phyloP scores from a whole-genome alignment of 2,113 vertebrate genomes.

The Murina feae region DNA sequence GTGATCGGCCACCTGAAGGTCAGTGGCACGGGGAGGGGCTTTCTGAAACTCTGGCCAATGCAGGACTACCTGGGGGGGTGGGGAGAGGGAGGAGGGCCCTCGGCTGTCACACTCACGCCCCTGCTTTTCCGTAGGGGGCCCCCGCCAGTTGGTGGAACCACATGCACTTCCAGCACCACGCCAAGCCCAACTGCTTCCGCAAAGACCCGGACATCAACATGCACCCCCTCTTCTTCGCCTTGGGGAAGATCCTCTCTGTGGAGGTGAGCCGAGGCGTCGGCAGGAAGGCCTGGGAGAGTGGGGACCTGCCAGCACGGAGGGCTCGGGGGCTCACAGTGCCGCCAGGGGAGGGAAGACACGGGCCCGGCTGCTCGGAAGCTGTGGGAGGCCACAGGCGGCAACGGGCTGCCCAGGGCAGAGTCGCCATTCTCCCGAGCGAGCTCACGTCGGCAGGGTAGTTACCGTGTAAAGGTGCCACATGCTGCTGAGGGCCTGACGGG shows the following conservation, averaged over 20 bases:
- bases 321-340: not conserved
- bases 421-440: not conserved
- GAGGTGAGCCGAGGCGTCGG: slow-evolving; percentile 77
- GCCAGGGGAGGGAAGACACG: not conserved
- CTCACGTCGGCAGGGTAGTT: not conserved
- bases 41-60: not conserved
- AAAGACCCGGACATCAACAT: slow-evolving; percentile 88
- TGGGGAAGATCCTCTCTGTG: slow-evolving; percentile 86
- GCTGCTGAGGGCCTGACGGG: not conserved
- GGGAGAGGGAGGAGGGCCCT: rapidly evolving
- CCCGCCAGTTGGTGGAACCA: slow-evolving; percentile 90
- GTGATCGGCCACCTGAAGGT: slow-evolving; percentile 89
- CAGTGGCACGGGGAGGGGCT: not conserved
- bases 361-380: not conserved
- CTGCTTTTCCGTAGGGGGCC: slow-evolving; percentile 77
- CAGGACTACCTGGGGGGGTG: rapidly evolving
- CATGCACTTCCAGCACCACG: slow-evolving; percentile 87
- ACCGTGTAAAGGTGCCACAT: not conserved
- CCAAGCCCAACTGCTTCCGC: slow-evolving; percentile 87
- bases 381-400: not conserved
- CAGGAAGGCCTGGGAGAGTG: not conserved
- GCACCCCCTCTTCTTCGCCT: slow-evolving; percentile 85
- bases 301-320: not conserved
- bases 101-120: not conserved
- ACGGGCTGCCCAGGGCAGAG: not conserved